A percentile compares a stretch with the other conserved stretches of the same genome.
These are phyloP conservation scores for Sinohyriopsis cumingii DNA, from an alignment of 2,888 invertebrate species.

Conservation along the genomic window DNA sequence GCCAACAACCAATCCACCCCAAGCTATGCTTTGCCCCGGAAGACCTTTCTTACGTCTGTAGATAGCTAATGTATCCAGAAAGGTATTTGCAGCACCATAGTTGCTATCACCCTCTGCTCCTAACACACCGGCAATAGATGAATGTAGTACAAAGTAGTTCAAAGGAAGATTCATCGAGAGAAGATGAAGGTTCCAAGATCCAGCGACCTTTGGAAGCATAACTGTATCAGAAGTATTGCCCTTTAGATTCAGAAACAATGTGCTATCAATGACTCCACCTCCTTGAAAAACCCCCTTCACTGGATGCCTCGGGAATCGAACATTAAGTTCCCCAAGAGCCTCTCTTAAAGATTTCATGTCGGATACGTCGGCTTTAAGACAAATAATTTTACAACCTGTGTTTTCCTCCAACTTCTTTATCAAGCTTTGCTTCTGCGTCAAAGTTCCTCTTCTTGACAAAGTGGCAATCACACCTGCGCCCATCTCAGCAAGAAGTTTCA, in stretches of 20 bases:
- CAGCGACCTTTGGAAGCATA: no score
- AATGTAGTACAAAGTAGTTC: no score
- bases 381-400: conserved; percentile 24
- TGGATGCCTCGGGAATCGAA: conserved; percentile 10
- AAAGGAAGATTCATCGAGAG: no score
- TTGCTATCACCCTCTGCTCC: conserved; percentile 55
- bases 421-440: conserved; percentile 17
- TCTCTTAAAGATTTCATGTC: conserved; percentile 20
- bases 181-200: no score
- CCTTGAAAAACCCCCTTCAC: conserved; percentile 55
- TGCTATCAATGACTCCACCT: conserved; percentile 46
- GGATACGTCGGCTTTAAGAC: no score
- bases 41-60: no score
- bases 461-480: conserved; percentile 43
- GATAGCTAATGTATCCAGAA: conserved; percentile 53
- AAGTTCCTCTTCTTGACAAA: conserved; percentile 30
- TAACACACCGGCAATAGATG: conserved; percentile 53
- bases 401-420: conserved; percentile 21
- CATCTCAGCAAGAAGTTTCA: conserved; percentile 32
- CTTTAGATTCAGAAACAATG: no score
- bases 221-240: no score
- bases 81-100: conserved; percentile 57
- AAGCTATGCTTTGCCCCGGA: no score
- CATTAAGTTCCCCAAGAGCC: conserved; percentile 19
- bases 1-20: no score